phyloP scores from a whole-genome alignment of 2,797 vertebrate genomes.

The Oreortyx pictus region DNA sequence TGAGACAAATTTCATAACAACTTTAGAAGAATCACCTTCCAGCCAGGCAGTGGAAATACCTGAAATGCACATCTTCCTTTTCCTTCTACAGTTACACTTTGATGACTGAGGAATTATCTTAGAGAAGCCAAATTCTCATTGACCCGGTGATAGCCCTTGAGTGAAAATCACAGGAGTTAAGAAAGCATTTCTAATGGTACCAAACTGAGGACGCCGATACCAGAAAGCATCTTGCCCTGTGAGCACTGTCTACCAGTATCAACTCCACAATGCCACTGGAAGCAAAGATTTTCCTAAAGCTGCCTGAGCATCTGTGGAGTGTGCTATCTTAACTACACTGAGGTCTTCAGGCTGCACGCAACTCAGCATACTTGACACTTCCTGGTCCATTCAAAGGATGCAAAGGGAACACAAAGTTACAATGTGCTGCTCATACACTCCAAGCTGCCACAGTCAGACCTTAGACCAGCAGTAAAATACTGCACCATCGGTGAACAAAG shows the following conservation, averaged over 20 bases:
- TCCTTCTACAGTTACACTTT: not conserved
- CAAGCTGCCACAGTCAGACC: not conserved
- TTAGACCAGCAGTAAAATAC: not conserved
- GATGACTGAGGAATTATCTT: too few species aligned
- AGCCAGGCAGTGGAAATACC: not conserved
- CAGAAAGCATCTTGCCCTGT: not conserved
- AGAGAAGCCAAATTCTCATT: not conserved
- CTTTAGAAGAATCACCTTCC: not conserved
- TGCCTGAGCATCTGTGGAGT: not conserved
- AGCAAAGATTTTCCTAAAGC: not conserved
- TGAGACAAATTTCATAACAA: not conserved
- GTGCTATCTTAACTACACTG: not conserved
- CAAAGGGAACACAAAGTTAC: too few species aligned
- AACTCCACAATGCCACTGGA: not conserved
- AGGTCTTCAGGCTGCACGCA: not conserved
- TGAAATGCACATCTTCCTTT: not conserved
- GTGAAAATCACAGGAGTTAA: not conserved
- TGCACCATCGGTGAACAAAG: not conserved
- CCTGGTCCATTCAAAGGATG: not conserved
- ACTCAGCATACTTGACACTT: not conserved
- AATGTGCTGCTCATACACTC: not conserved
- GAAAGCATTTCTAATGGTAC: not conserved
- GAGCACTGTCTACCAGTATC: not conserved
- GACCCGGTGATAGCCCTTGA: not conserved
- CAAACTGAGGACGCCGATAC: not conserved